phyloP scores from a whole-genome alignment of 2,888 invertebrate species.

The Cephus rjabovi region DNA sequence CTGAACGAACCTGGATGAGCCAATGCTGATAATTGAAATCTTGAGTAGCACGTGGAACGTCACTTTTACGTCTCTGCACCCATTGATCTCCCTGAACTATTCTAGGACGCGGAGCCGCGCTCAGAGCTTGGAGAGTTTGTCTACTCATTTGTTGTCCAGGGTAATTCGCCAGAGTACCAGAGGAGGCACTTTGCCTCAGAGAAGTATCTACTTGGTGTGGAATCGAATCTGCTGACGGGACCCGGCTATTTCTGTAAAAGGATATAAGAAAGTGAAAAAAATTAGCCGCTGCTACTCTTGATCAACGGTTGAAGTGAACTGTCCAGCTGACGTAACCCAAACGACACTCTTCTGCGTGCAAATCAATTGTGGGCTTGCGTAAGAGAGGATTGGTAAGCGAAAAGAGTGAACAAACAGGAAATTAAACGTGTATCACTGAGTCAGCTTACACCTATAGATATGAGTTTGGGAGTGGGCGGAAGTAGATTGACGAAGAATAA shows the following conservation, averaged over 20 bases:
- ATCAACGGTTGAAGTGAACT: background rate
- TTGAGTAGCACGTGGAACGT: constrained; percentile 57
- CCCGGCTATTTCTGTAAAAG: constrained; percentile 70
- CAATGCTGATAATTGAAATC: constrained; percentile 86
- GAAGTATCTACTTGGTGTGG: constrained; percentile 68
- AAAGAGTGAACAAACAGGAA: constrained; percentile 22
- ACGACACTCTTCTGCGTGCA: background rate
- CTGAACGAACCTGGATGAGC: constrained; percentile 79
- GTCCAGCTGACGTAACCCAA: background rate
- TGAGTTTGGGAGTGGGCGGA: background rate
- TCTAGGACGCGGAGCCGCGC: constrained; percentile 83
- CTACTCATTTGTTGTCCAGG: constrained; percentile 76
- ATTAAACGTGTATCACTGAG: constrained; percentile 18
- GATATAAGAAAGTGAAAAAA: constrained; percentile 26
- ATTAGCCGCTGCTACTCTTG: constrained; percentile 25
- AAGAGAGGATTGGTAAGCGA: constrained; percentile 8
- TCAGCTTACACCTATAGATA: background rate
- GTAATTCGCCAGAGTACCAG: constrained; percentile 47
- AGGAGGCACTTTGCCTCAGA: constrained; percentile 65
- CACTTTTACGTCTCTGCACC: constrained; percentile 74
- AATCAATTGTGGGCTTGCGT: background rate
- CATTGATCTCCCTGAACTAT: constrained; percentile 79
- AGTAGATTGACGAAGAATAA: background rate
- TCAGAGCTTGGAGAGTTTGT: constrained; percentile 78
- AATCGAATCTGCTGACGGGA: constrained; percentile 73